Base-by-base conservation (phyloP, 2,888 invertebrate genomes). In the Diarsia brunnea region DNA sequence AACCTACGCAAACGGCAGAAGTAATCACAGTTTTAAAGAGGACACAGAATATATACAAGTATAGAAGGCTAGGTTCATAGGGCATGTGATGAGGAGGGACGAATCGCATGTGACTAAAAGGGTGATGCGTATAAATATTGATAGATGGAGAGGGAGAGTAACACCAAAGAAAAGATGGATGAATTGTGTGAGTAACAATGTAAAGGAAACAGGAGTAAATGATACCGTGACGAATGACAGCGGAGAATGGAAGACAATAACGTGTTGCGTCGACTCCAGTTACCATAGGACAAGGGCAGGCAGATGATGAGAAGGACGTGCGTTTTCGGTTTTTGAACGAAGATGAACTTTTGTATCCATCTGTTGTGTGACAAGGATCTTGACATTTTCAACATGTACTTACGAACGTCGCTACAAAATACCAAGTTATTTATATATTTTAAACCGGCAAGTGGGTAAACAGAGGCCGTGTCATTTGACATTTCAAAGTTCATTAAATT, bases 401-500 rank as follows among this genome's bases (percentile, higher is more conserved):
- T 70, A 66, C 24, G 43, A 80, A 84, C 70, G 55, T 75, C 21
- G 21, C 55, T 45, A 43, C 69, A 51, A 74, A 69, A 81, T 65
- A 81, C 51, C 58, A 81, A 65, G 68, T 61, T 71, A 84, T 84
- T 75, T 68, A 65, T 74, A 61, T 65, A 81, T 82, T 82, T 55
- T 31, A 65, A 58, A 31, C 49, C 2, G 8, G 10, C 4, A 60
- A 68, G 76, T 69, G 66, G 55, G 38, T 38, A 74, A 68, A 64
- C 19, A n/a, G 49, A 45, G 55, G 64, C 43, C 69, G 21, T 74
- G 63, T 45, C 24, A 31, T 84, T 79, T 69, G 66, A 84, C 80
- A 73, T 84, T 81, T 73, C 2, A 67, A 64, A 84, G 47, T 49
- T 84, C 58, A 69, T 81, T 64, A 64, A 60, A 47, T 51, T 53